phyloP scores from a whole-genome alignment of 2,113 vertebrate species.

The Naja naja region DNA sequence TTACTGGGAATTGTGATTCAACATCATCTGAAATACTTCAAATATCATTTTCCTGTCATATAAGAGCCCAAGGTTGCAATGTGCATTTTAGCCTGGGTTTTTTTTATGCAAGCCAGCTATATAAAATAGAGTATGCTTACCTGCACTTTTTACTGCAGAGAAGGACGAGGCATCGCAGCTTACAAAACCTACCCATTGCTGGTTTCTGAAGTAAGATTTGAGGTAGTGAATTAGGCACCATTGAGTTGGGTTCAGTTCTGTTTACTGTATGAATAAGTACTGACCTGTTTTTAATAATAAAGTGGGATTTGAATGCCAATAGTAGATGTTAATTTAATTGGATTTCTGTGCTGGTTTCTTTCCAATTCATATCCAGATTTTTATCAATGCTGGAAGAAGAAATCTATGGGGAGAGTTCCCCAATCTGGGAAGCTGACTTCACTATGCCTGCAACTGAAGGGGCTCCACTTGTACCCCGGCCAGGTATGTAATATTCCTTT shows the following conservation, averaged over 20 bases:
- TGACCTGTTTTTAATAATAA: not conserved
- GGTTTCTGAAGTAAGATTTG: not conserved
- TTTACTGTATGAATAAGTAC: not conserved
- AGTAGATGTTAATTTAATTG: not conserved
- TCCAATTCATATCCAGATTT: conserved; percentile 74
- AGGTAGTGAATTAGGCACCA: not conserved
- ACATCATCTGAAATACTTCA: not conserved
- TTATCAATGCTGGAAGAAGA: conserved; percentile 99
- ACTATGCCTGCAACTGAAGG: conserved; percentile 87
- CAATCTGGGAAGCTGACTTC: conserved; percentile 97
- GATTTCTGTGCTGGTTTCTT: not conserved
- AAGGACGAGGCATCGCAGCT: not conserved
- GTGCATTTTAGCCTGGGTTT: not conserved
- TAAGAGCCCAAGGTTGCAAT: not conserved
- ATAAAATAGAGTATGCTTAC: not conserved
- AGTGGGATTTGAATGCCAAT: not conserved
- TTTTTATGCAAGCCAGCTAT: not conserved
- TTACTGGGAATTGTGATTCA: not conserved
- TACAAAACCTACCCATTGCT: not conserved
- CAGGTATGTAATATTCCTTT: conserved; percentile 71
- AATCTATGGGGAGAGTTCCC: conserved; percentile 95
- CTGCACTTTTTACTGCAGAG: not conserved
- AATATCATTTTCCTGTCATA: not conserved
- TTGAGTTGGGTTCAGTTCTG: not conserved
- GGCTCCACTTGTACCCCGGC: conserved; percentile 85